These are phyloP conservation scores for Hirtodrosophila alboralis DNA, from an alignment of 2,888 invertebrate genomes.

Conservation along the genomic window DNA sequence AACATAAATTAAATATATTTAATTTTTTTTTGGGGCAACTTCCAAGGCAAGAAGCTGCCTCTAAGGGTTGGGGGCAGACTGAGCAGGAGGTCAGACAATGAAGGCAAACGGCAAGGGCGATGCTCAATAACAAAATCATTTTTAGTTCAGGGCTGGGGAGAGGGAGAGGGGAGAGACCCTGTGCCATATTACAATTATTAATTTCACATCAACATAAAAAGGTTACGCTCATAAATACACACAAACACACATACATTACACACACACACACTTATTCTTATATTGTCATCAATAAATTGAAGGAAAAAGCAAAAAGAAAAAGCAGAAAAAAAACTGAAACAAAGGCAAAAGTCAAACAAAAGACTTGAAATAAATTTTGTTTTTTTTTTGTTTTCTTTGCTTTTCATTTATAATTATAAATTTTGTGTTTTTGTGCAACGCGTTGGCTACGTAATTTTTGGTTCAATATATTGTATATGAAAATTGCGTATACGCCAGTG, in stretches of 20 bases:
- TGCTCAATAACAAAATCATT: conserved; percentile 49
- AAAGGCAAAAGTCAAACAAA: conserved; percentile 29
- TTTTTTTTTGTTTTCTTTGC: neutral
- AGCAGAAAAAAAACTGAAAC: conserved; percentile 4
- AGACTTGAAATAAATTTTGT: conserved; percentile 3
- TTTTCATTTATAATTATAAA: neutral
- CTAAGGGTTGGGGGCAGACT: too few species aligned
- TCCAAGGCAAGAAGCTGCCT: conserved; percentile 39
- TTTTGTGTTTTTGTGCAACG: conserved; percentile 12
- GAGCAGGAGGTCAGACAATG: conserved; percentile 62
- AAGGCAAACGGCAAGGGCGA: conserved; percentile 33
- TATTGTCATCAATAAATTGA: conserved; percentile 58
- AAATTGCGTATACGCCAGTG: neutral
- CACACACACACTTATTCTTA: conserved; percentile 1
- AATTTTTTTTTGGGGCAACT: conserved; percentile 63
- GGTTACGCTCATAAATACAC: conserved; percentile 56
- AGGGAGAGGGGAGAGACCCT: conserved; percentile 44
- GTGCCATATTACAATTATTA: conserved; percentile 74
- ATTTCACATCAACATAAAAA: conserved; percentile 66
- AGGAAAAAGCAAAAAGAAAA: conserved; percentile 9
- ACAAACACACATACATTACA: neutral
- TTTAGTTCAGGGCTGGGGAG: neutral
- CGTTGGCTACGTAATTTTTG: conserved; percentile 31
- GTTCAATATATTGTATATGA: neutral
- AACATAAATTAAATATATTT: neutral